These are phyloP conservation scores for Oophaga pumilio DNA, from an alignment of 2,113 vertebrate species.

Conservation along the genomic window DNA sequence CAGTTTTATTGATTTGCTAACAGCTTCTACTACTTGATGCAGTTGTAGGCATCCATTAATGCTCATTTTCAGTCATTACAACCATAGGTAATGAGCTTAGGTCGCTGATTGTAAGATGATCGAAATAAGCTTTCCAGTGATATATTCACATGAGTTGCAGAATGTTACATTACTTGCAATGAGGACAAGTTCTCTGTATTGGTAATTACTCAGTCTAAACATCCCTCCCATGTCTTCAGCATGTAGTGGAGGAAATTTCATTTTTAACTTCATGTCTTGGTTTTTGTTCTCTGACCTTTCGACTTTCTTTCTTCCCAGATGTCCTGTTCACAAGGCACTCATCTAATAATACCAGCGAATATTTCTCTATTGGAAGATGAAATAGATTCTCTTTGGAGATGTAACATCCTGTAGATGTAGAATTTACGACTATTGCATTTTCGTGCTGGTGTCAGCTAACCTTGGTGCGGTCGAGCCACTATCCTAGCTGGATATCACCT, in stretches of 20 bases:
- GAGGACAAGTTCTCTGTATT: not conserved
- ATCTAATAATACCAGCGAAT: constrained; percentile 48
- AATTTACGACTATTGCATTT: constrained; percentile 69
- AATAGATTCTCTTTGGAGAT: constrained; percentile 62
- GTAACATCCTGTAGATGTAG: constrained; percentile 65
- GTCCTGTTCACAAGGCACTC: constrained; percentile 37
- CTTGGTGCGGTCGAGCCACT: constrained; percentile 65
- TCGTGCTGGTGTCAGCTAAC: constrained; percentile 73
- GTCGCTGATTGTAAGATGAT: constrained; percentile 23
- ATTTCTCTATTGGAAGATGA: constrained; percentile 63
- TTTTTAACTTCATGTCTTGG: constrained; percentile 26
- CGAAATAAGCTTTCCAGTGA: constrained; percentile 25
- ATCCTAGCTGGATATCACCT: constrained; percentile 62
- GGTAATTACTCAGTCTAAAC: constrained; percentile 17
- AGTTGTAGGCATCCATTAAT: constrained; percentile 34
- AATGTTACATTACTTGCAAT: constrained; percentile 4
- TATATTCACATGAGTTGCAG: constrained; percentile 14
- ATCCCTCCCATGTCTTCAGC: not conserved
- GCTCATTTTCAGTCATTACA: constrained; percentile 45
- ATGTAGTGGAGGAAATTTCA: not conserved
- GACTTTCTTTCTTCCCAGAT: constrained; percentile 46
- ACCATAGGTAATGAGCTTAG: constrained; percentile 38
- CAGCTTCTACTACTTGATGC: constrained; percentile 24
- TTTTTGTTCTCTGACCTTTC: constrained; percentile 45
- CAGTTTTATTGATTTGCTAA: constrained; percentile 43